phyloP scores from a whole-genome alignment of 2,797 vertebrate genomes.

The Linurgus olivaceus region DNA sequence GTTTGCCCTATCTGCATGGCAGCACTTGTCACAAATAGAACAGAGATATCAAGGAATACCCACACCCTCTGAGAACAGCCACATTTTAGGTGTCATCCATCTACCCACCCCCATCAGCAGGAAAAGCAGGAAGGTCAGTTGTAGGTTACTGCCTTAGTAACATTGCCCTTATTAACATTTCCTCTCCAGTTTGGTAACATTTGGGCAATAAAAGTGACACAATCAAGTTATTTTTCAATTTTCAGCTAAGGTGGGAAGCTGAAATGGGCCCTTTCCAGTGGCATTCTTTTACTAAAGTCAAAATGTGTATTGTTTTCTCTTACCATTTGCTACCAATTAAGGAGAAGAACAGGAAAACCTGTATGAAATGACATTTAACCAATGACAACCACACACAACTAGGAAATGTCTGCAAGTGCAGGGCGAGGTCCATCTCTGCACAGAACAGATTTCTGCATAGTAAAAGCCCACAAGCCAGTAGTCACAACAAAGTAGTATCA shows the following conservation, averaged over 20 bases:
- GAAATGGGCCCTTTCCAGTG: neutral
- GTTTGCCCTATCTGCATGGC: neutral
- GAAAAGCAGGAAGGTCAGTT: neutral
- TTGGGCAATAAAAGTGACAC: neutral
- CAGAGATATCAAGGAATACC: neutral
- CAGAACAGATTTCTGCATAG: neutral
- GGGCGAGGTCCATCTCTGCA: neutral
- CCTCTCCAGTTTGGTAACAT: neutral
- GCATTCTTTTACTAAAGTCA: neutral
- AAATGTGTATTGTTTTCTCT: neutral
- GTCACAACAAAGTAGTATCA: neutral
- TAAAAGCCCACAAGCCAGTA: neutral
- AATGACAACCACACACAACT: fast-evolving
- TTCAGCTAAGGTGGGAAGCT: neutral
- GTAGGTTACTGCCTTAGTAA: neutral
- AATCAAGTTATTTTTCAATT: neutral
- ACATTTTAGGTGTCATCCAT: neutral
- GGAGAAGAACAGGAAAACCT: neutral
- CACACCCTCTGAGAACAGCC: neutral
- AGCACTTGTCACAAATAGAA: constrained; percentile 34
- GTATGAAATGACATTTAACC: neutral
- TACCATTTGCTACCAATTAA: neutral
- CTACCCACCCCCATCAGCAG: fast-evolving
- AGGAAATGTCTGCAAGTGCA: neutral
- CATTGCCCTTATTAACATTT: neutral